Conservation (phyloP, 1,140 invertebrate genomes). For the Zaprionus nigranus region DNA sequence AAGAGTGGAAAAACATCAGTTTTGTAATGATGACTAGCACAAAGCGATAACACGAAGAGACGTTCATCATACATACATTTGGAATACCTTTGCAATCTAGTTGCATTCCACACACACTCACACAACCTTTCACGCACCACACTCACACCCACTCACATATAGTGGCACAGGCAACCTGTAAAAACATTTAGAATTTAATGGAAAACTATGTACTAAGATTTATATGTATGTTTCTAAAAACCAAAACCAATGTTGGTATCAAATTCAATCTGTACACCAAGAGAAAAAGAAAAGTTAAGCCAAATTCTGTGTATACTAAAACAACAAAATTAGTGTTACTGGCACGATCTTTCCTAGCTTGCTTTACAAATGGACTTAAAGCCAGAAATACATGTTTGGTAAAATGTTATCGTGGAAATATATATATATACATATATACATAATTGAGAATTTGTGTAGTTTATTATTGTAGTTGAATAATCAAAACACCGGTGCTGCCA, state of each 20-base stretch:
- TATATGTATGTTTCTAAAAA: slow-evolving; percentile 48
- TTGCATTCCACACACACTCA: slow-evolving; percentile 31
- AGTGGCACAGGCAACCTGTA: slow-evolving; percentile 37
- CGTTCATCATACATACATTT: slow-evolving; percentile 8
- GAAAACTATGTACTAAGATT: slow-evolving; percentile 38
- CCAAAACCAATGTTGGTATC: slow-evolving; percentile 23
- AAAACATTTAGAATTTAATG: slow-evolving; percentile 38
- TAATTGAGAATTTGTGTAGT: slow-evolving; percentile 6
- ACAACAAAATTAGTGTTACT: slow-evolving; percentile 1
- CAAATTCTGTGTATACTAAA: slow-evolving; percentile 22
- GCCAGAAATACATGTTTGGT: slow-evolving; percentile 13
- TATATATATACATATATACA: slow-evolving; percentile 20
- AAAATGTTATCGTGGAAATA: slow-evolving; percentile 21
- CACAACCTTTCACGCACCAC: slow-evolving; percentile 3
- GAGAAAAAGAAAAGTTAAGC: not conserved
- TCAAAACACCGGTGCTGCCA: not conserved
- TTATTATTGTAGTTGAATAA: slow-evolving; percentile 8
- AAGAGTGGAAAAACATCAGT: slow-evolving; percentile 19
- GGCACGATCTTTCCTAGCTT: slow-evolving; percentile 18
- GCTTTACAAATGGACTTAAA: slow-evolving; percentile 17
- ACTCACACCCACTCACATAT: slow-evolving; percentile 7
- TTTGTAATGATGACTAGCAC: slow-evolving; percentile 43
- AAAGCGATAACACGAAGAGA: slow-evolving; percentile 19
- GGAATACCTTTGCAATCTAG: slow-evolving; percentile 31
- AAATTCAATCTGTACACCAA: slow-evolving; percentile 33